These are phyloP conservation scores for Phrynosoma blainvillii DNA, from an alignment of 2,113 vertebrate species.

Conservation along the genomic window DNA sequence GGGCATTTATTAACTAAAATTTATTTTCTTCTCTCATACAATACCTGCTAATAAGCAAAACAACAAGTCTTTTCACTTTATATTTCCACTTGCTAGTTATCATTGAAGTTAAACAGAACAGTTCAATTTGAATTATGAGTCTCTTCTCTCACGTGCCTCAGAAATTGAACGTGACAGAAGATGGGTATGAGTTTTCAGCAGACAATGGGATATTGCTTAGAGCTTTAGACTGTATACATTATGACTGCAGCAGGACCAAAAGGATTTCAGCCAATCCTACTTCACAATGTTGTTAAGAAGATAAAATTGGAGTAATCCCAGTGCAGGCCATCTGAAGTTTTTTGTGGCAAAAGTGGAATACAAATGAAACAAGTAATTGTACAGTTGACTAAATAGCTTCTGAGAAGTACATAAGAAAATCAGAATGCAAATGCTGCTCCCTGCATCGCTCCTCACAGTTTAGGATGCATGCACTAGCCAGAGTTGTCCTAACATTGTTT, in stretches of 20 bases:
- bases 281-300: not conserved
- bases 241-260: not conserved
- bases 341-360: no score
- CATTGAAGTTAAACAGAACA: not conserved
- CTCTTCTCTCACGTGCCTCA: not conserved
- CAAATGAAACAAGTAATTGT: not conserved
- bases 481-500: not conserved
- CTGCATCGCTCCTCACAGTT: no score
- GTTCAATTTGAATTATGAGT: not conserved
- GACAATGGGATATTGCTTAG: not conserved
- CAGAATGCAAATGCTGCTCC: not conserved
- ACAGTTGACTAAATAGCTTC: no score
- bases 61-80: not conserved
- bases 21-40: not conserved
- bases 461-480: not conserved
- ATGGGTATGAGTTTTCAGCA: not conserved
- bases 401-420: not conserved
- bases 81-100: not conserved
- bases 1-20: not conserved
- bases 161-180: constrained; percentile 5
- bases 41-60: not conserved
- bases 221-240: not conserved
- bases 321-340: not conserved
- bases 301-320: not conserved
- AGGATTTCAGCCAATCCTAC: not conserved